phyloP scores from a whole-genome alignment of 2,888 invertebrate genomes.

The Calameuta filiformis region DNA sequence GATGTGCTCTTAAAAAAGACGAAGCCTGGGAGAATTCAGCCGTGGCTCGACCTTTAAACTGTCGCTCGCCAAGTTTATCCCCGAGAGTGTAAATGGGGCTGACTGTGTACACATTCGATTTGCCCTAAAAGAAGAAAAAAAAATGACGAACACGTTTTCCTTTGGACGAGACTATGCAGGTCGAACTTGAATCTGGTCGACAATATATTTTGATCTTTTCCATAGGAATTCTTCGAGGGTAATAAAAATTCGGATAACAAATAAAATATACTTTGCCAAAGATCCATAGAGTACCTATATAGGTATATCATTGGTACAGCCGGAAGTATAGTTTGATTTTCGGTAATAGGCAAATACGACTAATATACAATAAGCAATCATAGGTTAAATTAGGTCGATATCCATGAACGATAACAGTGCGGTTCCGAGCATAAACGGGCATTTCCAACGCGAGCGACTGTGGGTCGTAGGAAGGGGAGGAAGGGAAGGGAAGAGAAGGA shows the following conservation, averaged over 20 bases:
- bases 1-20: neutral
- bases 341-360: neutral
- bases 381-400: neutral
- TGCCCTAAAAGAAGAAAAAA: neutral
- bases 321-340: neutral
- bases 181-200: neutral
- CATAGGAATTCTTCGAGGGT: too few species aligned
- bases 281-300: neutral
- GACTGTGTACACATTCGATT: constrained; percentile 34
- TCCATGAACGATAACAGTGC: neutral
- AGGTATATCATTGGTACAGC: neutral
- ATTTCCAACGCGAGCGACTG: neutral
- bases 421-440: neutral
- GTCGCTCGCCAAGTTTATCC: constrained; percentile 34
- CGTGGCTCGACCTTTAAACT: constrained; percentile 25
- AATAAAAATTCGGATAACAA: neutral
- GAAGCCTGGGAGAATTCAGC: neutral
- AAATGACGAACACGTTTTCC: neutral
- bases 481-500: neutral
- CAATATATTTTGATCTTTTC: too few species aligned
- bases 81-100: constrained; percentile 30
- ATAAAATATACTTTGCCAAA: neutral
- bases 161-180: neutral
- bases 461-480: neutral
- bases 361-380: neutral